Percentiles rank a stretch among this genome's conserved stretches.
Evolutionary conservation across 2,888 invertebrate species (phyloP).

Genomic region (Drosophila hawaiiensis): DNA sequence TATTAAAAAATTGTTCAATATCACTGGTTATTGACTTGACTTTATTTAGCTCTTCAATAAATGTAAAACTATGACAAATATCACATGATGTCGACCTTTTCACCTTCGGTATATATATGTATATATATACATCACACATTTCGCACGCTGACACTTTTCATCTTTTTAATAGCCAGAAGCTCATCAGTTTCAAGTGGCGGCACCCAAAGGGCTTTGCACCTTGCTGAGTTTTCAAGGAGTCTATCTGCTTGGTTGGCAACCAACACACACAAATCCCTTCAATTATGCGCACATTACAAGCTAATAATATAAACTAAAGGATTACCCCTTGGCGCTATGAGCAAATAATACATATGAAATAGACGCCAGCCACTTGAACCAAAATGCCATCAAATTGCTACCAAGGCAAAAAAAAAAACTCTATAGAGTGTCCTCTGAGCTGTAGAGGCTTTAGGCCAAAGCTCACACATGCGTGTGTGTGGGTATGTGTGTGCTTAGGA

Average conservation of each 20-base stretch:
- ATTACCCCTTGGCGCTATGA: conserved; percentile 65
- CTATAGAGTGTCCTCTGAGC: conserved; percentile 48
- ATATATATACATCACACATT: not conserved
- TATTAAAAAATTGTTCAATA: not conserved
- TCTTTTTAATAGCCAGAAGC: conserved; percentile 26
- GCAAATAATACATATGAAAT: conserved; percentile 65
- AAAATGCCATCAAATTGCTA: conserved; percentile 74
- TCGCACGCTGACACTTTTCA: conserved; percentile 3
- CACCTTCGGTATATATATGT: not conserved
- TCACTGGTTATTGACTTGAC: not conserved
- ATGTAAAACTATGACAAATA: not conserved
- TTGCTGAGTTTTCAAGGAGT: conserved; percentile 30
- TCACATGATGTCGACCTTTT: not conserved
- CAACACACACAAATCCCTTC: conserved; percentile 59
- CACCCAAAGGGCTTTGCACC: conserved; percentile 45
- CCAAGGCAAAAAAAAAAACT: conserved; percentile 39
- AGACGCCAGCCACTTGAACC: conserved; percentile 63
- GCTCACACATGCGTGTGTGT: conserved; percentile 23
- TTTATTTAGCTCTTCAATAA: not conserved
- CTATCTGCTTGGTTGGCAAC: conserved; percentile 8
- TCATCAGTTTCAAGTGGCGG: conserved; percentile 48
- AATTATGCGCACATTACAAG: conserved; percentile 76
- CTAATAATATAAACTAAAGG: conserved; percentile 80
- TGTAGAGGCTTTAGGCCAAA: conserved; percentile 59
- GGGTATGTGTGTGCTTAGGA: conserved; percentile 39